These are phyloP conservation scores for Cephalopachus bancanus DNA, from an alignment of 2,797 vertebrate genomes.

Conservation along the genomic window DNA sequence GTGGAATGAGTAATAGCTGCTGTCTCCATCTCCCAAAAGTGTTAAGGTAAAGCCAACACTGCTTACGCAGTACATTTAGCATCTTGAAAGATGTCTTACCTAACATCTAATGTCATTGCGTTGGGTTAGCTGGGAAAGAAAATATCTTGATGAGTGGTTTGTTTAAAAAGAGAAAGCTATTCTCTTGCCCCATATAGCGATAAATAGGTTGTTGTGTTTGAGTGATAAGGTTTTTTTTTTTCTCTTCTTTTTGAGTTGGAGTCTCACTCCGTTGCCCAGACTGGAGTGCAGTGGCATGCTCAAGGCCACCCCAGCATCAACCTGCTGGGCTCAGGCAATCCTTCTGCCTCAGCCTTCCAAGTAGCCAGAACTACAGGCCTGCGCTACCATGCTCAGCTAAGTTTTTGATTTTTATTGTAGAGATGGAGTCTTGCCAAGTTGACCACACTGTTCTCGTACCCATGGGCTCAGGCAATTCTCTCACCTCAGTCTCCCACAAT, in stretches of 20 bases:
- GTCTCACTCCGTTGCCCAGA: too few species aligned
- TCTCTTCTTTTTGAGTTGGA: too few species aligned
- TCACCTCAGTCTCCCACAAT: neutral
- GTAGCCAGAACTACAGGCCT: too few species aligned
- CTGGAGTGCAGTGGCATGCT: too few species aligned
- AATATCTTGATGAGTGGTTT: neutral
- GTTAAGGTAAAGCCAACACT: neutral
- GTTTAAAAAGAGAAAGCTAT: conserved; percentile 22
- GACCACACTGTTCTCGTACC: too few species aligned
- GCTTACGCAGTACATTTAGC: neutral
- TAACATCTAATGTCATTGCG: conserved; percentile 9
- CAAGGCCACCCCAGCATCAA: too few species aligned
- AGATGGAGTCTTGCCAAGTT: too few species aligned
- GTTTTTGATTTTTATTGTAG: too few species aligned
- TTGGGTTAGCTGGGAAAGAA: neutral
- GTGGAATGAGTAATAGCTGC: neutral
- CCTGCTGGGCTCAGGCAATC: too few species aligned
- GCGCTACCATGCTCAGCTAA: too few species aligned
- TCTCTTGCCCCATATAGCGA: neutral
- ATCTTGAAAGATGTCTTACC: neutral
- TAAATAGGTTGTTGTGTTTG: neutral
- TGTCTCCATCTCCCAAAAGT: neutral
- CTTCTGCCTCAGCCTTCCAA: too few species aligned
- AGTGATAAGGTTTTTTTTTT: neutral
- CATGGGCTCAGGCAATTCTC: neutral